Evolutionary conservation across 2,113 vertebrate species (phyloP).

Genomic region (Pelodiscus sinensis): DNA sequence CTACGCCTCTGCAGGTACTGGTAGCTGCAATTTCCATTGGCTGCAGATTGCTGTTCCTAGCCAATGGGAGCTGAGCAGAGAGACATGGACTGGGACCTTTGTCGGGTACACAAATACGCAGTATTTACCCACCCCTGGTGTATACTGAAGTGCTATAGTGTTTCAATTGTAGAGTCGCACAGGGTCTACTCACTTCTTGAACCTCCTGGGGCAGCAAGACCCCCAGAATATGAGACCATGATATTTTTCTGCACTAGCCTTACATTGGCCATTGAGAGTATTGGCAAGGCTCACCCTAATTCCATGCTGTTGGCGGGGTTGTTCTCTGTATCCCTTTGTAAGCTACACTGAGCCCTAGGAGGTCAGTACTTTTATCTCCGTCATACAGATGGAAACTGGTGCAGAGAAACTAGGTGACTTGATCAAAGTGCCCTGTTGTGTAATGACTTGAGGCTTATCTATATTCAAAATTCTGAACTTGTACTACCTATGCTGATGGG

Average conservation of each 20-base stretch:
- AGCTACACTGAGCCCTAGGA: background rate
- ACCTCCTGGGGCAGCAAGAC: background rate
- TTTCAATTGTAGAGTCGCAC: background rate
- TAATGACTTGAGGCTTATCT: background rate
- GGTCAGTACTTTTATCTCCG: background rate
- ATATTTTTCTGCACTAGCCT: background rate
- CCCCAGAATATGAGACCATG: rapidly evolving
- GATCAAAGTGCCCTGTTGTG: background rate
- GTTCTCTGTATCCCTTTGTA: rapidly evolving
- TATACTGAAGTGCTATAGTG: background rate
- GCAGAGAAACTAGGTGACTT: background rate
- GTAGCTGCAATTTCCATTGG: no score
- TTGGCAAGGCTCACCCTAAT: background rate
- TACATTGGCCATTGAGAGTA: background rate
- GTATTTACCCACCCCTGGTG: no score
- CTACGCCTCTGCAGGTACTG: no score
- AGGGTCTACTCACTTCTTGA: background rate
- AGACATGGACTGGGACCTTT: no score
- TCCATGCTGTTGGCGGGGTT: background rate
- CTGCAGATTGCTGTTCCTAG: no score
- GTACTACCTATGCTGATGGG: background rate
- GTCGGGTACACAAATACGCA: no score
- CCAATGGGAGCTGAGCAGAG: no score
- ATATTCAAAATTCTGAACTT: background rate
- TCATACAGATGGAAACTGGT: background rate